Percentiles rank a stretch among this genome's conserved stretches.
Conservation (phyloP, 2,113 vertebrate genomes). For the Gobiocypris rarus region DNA sequence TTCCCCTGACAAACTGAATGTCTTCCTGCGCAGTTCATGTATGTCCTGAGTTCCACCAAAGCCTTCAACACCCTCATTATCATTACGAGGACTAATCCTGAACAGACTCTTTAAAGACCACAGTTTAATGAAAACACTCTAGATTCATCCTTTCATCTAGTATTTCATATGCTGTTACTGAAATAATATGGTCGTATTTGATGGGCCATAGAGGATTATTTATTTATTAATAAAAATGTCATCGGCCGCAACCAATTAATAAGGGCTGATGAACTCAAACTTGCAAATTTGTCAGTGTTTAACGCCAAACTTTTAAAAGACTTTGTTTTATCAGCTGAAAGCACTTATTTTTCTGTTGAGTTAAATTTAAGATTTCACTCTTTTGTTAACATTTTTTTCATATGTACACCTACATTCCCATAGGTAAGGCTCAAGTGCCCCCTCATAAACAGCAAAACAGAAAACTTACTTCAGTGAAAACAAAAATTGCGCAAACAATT, state of each 20-base stretch:
- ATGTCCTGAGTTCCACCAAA: slow-evolving; percentile 48
- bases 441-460: background rate
- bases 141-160: slow-evolving; percentile 28
- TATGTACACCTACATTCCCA: background rate
- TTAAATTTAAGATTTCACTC: background rate
- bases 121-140: slow-evolving; percentile 35
- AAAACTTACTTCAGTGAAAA: background rate
- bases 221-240: slow-evolving; percentile 17
- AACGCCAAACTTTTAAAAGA: background rate
- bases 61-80: slow-evolving; percentile 35
- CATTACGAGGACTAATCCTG: slow-evolving; percentile 35
- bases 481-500: too few species aligned
- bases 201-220: background rate
- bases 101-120: slow-evolving; percentile 34
- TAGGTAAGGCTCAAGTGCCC: background rate
- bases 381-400: background rate
- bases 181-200: slow-evolving; percentile 12
- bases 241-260: background rate
- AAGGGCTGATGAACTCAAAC: slow-evolving; percentile 3
- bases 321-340: slow-evolving; percentile 35
- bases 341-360: slow-evolving; percentile 18
- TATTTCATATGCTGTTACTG: slow-evolving; percentile 18
- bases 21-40: slow-evolving; percentile 43
- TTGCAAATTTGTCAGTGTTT: slow-evolving; percentile 13
- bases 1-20: slow-evolving; percentile 47